Evolutionary conservation across 1,140 invertebrate species (phyloP), one percentile per base, ranked within the genome.

Genomic region (Mylabris phalerata): DNA sequence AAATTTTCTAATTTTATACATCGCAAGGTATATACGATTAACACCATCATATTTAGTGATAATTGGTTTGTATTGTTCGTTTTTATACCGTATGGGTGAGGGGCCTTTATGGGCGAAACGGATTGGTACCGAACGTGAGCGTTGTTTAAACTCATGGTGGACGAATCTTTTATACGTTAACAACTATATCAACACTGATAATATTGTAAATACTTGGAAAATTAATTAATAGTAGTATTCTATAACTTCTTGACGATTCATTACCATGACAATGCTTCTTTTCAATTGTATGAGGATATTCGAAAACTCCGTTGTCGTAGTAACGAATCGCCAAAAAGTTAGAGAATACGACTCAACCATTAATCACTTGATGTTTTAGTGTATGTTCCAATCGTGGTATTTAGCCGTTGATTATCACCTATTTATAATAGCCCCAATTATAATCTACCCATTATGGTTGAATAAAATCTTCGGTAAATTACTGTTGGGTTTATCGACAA

Each of bases 331-430:
- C 19, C 19, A 19, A 19, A 19, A 19, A 19, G 19, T 19, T 42
- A 42, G 41, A 50, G 42, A 48, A 26, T 46, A 47, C 41, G n/a
- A 19, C 19, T 19, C 19, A 19, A 19, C 1, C 19, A 19, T 25
- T 45, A 54, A 3, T 4, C 9, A 38, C 27, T 49, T 40, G 44
- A 50, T 41, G 43, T 70, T 71, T 51, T 73, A 92, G 89, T 94
- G 92, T 69, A 89, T 95, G 82, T 88, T 88, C 48, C 90, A 91
- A 80, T 87, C 89, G 0, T 95, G 92, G 92, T 95, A 93, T 67
- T 75, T 95, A 49, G 86, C 91, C 4, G 90, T 89, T 52, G 91
- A 95, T 70, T 91, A 90, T 44, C 91, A 93, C 71, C 77, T 93
- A 52, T 92, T 91, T 72, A 77, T 91, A 59, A 71, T 92, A 2